These are phyloP conservation scores for Struthio camelus DNA, from an alignment of 2,113 vertebrate genomes.

Conservation along the genomic window DNA sequence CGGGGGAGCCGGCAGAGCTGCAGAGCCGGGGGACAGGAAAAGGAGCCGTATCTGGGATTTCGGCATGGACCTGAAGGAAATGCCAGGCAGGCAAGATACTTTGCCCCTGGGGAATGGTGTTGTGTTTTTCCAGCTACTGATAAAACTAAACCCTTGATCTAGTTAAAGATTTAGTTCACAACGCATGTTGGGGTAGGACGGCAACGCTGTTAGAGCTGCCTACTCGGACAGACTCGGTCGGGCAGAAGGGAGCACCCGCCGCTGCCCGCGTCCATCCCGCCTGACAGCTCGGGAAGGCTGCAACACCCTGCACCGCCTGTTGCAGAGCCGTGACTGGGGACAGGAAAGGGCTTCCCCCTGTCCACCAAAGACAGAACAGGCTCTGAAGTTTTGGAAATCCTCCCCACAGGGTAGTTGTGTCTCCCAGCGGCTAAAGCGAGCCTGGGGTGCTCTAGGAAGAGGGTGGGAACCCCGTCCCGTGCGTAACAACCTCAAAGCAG, in stretches of 20 bases:
- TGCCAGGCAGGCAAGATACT: conserved; percentile 24
- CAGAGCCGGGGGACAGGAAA: not conserved
- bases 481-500: not conserved
- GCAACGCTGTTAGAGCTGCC: conserved; percentile 9
- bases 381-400: not conserved
- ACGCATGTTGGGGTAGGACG: conserved; percentile 27
- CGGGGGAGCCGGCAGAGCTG: not conserved
- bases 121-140: conserved; percentile 63
- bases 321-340: not conserved
- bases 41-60: not conserved
- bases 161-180: conserved; percentile 40
- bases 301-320: not conserved
- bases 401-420: not conserved
- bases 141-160: conserved; percentile 73
- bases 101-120: conserved; percentile 30
- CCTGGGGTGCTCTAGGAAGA: not conserved
- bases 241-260: not conserved
- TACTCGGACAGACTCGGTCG: conserved; percentile 4
- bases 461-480: not conserved
- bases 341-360: not conserved
- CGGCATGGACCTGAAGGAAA: not conserved
- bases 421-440: not conserved
- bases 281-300: not conserved
- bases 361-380: not conserved
- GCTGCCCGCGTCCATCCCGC: not conserved